Conservation (phyloP, 2,113 vertebrate species). For the Spea multiplicata region DNA sequence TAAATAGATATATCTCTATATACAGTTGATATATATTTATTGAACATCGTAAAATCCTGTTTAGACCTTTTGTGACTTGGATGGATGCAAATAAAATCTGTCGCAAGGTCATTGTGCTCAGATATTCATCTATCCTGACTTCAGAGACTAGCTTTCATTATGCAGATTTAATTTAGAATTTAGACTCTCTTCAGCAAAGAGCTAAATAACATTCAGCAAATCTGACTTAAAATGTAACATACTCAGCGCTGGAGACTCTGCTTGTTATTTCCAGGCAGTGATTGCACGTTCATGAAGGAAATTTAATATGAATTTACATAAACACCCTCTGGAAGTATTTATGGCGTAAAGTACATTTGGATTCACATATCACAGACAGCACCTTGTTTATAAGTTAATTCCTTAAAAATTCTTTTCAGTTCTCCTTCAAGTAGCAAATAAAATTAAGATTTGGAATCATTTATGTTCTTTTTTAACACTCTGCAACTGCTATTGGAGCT, state of each 20-base stretch:
- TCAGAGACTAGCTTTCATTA: conserved; percentile 33
- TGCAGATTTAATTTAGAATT: conserved; percentile 45
- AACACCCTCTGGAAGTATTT: conserved; percentile 41
- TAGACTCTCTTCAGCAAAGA: conserved; percentile 36
- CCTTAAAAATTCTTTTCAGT: background rate
- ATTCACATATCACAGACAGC: conserved; percentile 24
- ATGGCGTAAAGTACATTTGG: conserved; percentile 39
- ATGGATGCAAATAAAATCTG: conserved; percentile 27
- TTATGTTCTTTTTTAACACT: too few relatives aligned
- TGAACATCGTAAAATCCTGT: conserved; percentile 14
- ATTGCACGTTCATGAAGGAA: conserved; percentile 36
- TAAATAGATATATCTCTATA: background rate
- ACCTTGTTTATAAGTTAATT: conserved; percentile 31
- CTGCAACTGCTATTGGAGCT: too few relatives aligned
- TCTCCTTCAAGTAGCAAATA: background rate
- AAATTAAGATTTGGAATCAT: background rate
- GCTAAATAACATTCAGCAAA: conserved; percentile 36
- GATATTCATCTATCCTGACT: conserved; percentile 38
- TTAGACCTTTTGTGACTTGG: conserved; percentile 21
- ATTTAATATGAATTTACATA: conserved; percentile 44
- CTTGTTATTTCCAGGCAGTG: conserved; percentile 36
- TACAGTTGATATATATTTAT: background rate
- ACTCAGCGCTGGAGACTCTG: conserved; percentile 22
- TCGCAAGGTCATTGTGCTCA: conserved; percentile 34
- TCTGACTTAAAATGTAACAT: conserved; percentile 36